These are phyloP conservation scores for Siniperca scherzeri DNA, from an alignment of 2,797 vertebrate genomes.

Conservation along the genomic window DNA sequence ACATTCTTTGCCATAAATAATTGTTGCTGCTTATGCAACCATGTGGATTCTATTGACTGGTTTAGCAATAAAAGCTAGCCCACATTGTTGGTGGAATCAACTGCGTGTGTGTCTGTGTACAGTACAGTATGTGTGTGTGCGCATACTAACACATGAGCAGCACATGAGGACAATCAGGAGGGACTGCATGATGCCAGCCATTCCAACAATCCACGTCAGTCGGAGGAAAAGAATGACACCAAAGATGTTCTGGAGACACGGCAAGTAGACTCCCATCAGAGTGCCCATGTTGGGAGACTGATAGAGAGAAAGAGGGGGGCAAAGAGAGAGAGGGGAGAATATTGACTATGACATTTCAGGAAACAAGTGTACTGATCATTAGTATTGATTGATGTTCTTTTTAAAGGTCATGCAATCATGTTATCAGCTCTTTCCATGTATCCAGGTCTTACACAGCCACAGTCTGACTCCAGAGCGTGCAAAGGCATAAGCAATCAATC, in stretches of 20 bases:
- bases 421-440: conserved; percentile 68
- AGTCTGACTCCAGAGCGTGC: conserved; percentile 41
- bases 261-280: conserved; percentile 98
- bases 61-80: conserved; percentile 29
- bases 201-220: conserved; percentile 98
- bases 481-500: conserved; percentile 69
- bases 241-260: conserved; percentile 98
- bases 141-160: conserved; percentile 96
- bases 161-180: conserved; percentile 97
- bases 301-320: background rate
- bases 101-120: background rate
- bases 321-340: conserved; percentile 12
- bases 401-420: conserved; percentile 77
- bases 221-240: conserved; percentile 98
- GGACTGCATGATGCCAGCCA: conserved; percentile 95
- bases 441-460: conserved; percentile 48
- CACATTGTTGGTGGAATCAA: conserved; percentile 31
- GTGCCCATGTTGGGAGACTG: conserved; percentile 99
- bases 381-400: conserved; percentile 78
- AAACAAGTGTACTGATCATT: conserved; percentile 76
- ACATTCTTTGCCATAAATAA: conserved; percentile 13
- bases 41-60: conserved; percentile 33
- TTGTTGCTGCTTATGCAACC: conserved; percentile 7
- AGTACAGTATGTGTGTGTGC: conserved; percentile 3
- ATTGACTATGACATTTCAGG: conserved; percentile 74